Evolutionary conservation across 92 coral and sea anemone genomes (phyloP).

Genomic region (Zoanthus sociatus): DNA sequence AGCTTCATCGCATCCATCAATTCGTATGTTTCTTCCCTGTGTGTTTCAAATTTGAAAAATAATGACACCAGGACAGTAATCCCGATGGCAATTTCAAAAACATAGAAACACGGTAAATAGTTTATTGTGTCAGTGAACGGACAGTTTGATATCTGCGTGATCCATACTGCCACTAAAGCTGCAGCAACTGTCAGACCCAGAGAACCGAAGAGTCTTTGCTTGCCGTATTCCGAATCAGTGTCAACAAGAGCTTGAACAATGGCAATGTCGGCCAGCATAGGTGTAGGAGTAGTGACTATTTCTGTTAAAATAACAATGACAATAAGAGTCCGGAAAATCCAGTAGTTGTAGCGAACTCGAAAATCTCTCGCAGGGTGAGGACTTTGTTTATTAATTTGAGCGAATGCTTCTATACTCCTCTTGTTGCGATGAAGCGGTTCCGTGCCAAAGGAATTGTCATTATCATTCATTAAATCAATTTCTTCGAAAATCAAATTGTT

Average conservation of each 20-base stretch:
- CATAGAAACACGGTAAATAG: slow-evolving; percentile 81
- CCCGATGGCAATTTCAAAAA: slow-evolving; percentile 82
- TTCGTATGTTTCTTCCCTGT: slow-evolving; percentile 14
- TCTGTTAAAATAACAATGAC: slow-evolving; percentile 83
- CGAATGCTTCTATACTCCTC: slow-evolving; percentile 47
- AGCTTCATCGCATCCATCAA: slow-evolving; percentile 71
- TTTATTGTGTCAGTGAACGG: slow-evolving; percentile 80
- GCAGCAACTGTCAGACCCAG: slow-evolving; percentile 84
- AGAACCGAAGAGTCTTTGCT: slow-evolving; percentile 82
- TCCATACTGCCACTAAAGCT: slow-evolving; percentile 76
- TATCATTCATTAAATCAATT: neutral
- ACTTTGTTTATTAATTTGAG: slow-evolving; percentile 35
- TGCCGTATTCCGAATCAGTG: slow-evolving; percentile 82
- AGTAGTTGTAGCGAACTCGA: slow-evolving; percentile 75
- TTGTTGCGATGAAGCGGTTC: slow-evolving; percentile 7
- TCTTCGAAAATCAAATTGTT: neutral
- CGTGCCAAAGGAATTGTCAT: slow-evolving; percentile 6
- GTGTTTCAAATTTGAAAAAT: slow-evolving; percentile 74
- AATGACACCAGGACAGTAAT: slow-evolving; percentile 78
- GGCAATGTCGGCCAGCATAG: slow-evolving; percentile 89
- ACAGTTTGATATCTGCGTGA: slow-evolving; percentile 65
- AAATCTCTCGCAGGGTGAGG: slow-evolving; percentile 74
- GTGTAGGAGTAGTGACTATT: slow-evolving; percentile 88
- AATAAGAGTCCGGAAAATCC: slow-evolving; percentile 78
- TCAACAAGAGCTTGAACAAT: slow-evolving; percentile 78